A percentile compares a stretch with the other conserved stretches of the same genome.
Conservation (phyloP, 37 sponge, comb jelly and placozoan species). For the Hormiphora californensis region DNA sequence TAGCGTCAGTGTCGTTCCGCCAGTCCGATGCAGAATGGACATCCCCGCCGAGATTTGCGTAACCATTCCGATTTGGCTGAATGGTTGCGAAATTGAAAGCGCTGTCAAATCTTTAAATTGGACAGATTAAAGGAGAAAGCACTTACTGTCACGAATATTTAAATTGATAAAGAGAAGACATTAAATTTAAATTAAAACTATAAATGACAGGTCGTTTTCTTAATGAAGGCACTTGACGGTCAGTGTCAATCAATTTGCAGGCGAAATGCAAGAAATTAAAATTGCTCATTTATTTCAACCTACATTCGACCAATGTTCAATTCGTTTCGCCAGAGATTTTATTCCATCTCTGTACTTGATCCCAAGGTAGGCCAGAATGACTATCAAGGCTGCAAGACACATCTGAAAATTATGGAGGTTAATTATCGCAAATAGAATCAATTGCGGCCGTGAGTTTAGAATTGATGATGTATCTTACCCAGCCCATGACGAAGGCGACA, state of each 20-base stretch:
- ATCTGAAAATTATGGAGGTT: neutral
- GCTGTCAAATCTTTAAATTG: too few species aligned
- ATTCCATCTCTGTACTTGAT: constrained; percentile 45
- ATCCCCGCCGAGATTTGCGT: constrained; percentile 31
- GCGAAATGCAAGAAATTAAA: too few species aligned
- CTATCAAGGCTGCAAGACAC: constrained; percentile 20
- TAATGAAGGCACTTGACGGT: too few species aligned
- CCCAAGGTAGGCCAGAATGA: constrained; percentile 33
- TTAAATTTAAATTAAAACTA: too few species aligned
- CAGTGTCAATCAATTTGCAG: too few species aligned
- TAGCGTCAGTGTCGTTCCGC: neutral
- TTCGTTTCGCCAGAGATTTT: constrained; percentile 7
- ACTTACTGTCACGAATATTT: too few species aligned
- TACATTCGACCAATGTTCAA: constrained; percentile 49
- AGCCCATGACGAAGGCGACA: constrained; percentile 25
- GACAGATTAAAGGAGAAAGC: too few species aligned
- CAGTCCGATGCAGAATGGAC: neutral
- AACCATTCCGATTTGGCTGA: constrained; percentile 43
- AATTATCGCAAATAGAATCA: neutral
- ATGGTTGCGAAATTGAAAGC: neutral
- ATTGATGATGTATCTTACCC: neutral
- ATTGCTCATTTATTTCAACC: too few species aligned
- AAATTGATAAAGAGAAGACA: too few species aligned
- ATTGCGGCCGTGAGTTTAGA: neutral
- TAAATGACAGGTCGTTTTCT: too few species aligned